These are phyloP conservation scores for Chamaetylas fuelleborni DNA, from an alignment of 2,113 vertebrate genomes.

Conservation along the genomic window DNA sequence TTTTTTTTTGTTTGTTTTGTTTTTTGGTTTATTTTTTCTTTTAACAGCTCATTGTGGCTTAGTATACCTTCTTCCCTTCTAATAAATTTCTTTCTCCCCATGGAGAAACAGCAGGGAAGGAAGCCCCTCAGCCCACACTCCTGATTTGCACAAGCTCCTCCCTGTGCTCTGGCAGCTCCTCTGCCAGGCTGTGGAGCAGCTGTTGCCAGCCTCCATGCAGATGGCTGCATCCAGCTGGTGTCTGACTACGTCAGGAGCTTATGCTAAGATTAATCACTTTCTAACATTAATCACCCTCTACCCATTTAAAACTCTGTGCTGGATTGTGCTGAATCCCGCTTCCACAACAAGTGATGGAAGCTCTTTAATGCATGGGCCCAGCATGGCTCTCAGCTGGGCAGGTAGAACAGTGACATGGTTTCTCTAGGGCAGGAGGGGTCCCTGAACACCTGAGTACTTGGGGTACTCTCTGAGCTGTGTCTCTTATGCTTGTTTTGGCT, in stretches of 20 bases:
- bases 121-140: accelerated
- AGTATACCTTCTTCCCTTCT: not conserved
- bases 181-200: not conserved
- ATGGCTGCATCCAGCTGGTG: not conserved
- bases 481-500: not conserved
- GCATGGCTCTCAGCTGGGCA: not conserved
- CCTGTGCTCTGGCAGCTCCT: not conserved
- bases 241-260: not conserved
- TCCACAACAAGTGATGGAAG: not conserved
- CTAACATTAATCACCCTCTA: not conserved
- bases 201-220: not conserved
- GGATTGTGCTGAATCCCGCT: not conserved
- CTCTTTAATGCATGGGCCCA: not conserved
- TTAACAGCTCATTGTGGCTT: not conserved
- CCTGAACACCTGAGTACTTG: not conserved
- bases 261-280: not conserved
- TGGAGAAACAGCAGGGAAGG: not conserved
- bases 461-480: not conserved
- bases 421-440: not conserved
- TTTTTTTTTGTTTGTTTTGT: too few species aligned
- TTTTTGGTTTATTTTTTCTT: not conserved
- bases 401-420: not conserved
- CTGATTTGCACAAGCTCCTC: not conserved
- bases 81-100: not conserved
- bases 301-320: not conserved